Evolutionary conservation across 2,888 invertebrate species (phyloP), one percentile per base, ranked within the genome.

Genomic region (Xanthia togata): DNA sequence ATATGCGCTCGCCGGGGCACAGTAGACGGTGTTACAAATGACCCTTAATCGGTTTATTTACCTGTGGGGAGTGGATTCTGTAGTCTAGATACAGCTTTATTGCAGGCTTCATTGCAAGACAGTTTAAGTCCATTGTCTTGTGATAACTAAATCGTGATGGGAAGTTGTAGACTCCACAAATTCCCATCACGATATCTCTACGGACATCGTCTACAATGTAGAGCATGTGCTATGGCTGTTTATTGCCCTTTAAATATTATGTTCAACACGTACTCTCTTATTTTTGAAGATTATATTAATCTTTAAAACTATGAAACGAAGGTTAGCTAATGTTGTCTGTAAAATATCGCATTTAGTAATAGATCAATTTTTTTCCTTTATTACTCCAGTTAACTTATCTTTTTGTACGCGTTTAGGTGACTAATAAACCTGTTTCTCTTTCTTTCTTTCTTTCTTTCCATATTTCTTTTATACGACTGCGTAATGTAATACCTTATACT

Each of bases 41-140:
- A 69, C 69, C 67, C 64, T 55, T 88, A 86, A 88, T 86, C 79
- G 84, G 77, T 82, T 88, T 87, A 81, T 87, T 80, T 77, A 84
- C 84, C 79, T 82, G 70, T 17, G 55, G 41, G 60, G 41, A 55
- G 50, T 57, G 64, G 53, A 50, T 70, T 14, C 70, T 70, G 41
- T 50, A 77, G 70, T 73, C 69, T n/a, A 76, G 38, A 76, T 65
- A 76, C 60, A 47, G 67, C 63, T 65, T 81, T 77, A 82, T 81
- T 79, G 53, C 26, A 35, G 14, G 57, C 47, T 44, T 26, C 38
- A 60, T 38, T 81, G 55, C 50, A 14, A 50, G 76, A 59, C 57
- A 75, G n/a, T 64, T 63, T 64, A 59, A 64, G 75, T 1, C n/a
- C 17, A 50, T 78, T 78, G 69, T 69, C 50, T 23, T n/a, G 20